phyloP scores from a whole-genome alignment of 2,113 vertebrate species.

The Telmatochromis brachygnathus region DNA sequence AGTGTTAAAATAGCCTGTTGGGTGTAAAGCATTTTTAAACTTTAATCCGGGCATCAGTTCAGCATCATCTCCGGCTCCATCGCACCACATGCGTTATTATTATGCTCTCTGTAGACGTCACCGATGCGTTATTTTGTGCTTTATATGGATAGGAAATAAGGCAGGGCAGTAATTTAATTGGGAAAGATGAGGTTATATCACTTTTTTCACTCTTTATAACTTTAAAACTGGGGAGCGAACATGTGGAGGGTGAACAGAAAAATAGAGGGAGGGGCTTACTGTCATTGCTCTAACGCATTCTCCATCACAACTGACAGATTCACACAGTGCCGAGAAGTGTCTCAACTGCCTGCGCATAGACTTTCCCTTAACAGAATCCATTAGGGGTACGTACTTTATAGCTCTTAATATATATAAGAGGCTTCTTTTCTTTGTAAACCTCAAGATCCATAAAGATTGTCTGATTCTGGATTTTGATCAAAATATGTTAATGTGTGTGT shows the following conservation, averaged over 20 bases:
- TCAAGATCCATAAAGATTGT: neutral
- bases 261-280: constrained; percentile 17
- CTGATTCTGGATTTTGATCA: neutral
- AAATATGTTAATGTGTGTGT: neutral
- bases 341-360: neutral
- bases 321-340: neutral
- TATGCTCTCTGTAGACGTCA: neutral
- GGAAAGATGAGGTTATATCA: neutral
- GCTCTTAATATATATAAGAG: neutral
- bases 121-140: neutral
- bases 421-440: neutral
- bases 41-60: neutral
- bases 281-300: neutral
- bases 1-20: neutral
- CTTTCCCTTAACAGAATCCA: neutral
- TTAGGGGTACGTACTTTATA: neutral
- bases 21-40: neutral
- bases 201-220: neutral
- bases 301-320: neutral
- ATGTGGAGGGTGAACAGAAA: neutral
- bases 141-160: neutral
- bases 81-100: neutral
- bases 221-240: neutral
- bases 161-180: neutral
- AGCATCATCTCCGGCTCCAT: neutral